Conservation (phyloP, 2,888 invertebrate species). For the Acheta domesticus region DNA sequence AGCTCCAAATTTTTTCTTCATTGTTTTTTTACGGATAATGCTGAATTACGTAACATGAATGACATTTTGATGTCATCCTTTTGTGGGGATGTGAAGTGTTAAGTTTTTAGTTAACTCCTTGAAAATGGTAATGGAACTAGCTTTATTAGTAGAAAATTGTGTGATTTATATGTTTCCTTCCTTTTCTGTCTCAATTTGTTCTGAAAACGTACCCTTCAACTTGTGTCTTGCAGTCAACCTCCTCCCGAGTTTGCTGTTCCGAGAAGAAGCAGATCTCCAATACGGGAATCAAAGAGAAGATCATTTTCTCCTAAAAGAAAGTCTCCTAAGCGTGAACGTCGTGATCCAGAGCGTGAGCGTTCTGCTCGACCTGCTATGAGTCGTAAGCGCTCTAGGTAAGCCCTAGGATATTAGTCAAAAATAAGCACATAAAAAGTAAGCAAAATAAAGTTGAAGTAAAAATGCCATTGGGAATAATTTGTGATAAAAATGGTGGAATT, state of each 20-base stretch:
- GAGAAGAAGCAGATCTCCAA: constrained; percentile 31
- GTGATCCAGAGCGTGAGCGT: constrained; percentile 21
- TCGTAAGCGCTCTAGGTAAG: constrained; percentile 27
- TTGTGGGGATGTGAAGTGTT: no score
- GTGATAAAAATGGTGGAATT: no score
- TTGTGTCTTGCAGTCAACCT: not conserved
- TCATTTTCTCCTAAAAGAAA: constrained; percentile 29
- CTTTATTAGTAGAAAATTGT: no score
- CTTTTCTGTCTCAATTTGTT: no score
- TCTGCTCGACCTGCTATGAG: not conserved
- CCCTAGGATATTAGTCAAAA: not conserved
- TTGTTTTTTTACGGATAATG: no score
- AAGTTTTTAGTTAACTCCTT: no score
- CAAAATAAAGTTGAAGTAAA: not conserved
- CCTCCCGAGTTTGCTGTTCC: constrained; percentile 24
- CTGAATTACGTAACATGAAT: no score
- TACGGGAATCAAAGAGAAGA: constrained; percentile 24
- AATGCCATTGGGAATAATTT: no score
- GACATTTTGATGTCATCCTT: no score
- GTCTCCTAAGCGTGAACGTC: constrained; percentile 27
- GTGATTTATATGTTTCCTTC: not conserved
- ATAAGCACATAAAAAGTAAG: not conserved
- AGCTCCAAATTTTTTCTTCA: no score
- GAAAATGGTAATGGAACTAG: no score
- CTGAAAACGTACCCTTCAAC: no score